Evolutionary conservation across 2,797 vertebrate species (phyloP).

Genomic region (Periophthalmus magnuspinnatus): DNA sequence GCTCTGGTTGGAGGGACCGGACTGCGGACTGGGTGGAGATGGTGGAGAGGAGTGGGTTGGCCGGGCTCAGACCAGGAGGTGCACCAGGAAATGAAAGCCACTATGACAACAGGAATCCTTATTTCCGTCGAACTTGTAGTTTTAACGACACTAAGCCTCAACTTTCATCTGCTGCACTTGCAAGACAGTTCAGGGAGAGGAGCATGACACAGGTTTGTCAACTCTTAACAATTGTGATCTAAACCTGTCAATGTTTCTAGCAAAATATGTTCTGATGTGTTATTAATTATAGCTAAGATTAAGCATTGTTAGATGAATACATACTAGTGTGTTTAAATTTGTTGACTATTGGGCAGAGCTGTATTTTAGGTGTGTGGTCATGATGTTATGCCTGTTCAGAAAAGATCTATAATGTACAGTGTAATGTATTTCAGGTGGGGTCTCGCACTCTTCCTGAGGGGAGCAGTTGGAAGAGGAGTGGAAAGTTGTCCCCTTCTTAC

Average conservation of each 20-base stretch:
- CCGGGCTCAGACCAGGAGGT: conserved; percentile 41
- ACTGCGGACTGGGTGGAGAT: conserved; percentile 83
- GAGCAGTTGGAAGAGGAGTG: conserved; percentile 75
- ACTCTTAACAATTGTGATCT: too few species aligned
- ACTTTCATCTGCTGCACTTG: conserved; percentile 54
- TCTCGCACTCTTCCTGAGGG: conserved; percentile 85
- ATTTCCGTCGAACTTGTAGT: conserved; percentile 91
- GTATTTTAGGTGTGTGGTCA: not conserved
- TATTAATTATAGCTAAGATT: not conserved
- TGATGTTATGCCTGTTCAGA: not conserved
- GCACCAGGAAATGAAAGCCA: conserved; percentile 26
- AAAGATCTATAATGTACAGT: not conserved
- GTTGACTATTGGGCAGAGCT: not conserved
- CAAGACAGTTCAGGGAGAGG: conserved; percentile 87
- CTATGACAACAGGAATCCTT: conserved; percentile 73
- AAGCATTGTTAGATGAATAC: too few species aligned
- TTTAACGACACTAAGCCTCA: conserved; percentile 88
- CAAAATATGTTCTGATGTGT: not conserved
- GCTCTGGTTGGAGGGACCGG: conserved; percentile 76
- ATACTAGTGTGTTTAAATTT: not conserved
- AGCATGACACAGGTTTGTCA: conserved; percentile 85
- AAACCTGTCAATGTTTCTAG: not conserved
- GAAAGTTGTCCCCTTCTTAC: conserved; percentile 63
- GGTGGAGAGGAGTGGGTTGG: conserved; percentile 74
- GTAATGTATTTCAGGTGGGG: conserved; percentile 62